A percentile compares a stretch with the other conserved stretches of the same genome.
Evolutionary conservation across 2,113 vertebrate genomes (phyloP).

Genomic region (Fulica atra): DNA sequence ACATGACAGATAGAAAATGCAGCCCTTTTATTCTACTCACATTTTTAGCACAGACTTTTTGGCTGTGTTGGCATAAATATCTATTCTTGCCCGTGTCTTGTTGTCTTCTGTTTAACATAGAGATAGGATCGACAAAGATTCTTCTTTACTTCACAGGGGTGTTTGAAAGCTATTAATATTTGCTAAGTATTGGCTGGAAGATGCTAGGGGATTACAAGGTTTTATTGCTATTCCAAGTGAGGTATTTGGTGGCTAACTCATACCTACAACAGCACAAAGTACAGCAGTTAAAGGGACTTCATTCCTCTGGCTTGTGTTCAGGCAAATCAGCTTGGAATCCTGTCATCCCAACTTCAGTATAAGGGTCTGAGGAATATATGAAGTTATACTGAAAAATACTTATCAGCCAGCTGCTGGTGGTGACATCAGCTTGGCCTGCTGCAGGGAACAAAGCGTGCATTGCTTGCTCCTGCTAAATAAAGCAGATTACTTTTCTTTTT

Average conservation of each 20-base stretch:
- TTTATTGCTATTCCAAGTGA: background rate
- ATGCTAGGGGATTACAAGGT: background rate
- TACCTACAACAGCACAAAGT: background rate
- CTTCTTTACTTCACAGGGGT: background rate
- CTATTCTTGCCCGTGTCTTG: background rate
- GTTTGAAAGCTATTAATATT: background rate
- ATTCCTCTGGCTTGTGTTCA: background rate
- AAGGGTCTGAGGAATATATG: background rate
- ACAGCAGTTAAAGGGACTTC: background rate
- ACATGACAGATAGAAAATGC: background rate
- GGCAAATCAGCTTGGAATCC: background rate
- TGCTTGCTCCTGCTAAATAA: conserved; percentile 39
- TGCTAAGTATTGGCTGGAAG: background rate
- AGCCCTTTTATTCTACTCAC: background rate
- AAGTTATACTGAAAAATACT: background rate
- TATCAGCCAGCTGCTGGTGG: background rate
- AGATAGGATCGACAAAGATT: background rate
- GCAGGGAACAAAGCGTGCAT: background rate
- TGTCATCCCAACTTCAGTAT: background rate
- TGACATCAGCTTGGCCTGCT: conserved; percentile 2
- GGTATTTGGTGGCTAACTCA: background rate
- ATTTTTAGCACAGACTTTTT: background rate
- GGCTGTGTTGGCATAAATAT: background rate
- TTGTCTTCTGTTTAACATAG: background rate
- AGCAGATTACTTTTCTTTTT: conserved; percentile 4